phyloP scores from a whole-genome alignment of 2,888 invertebrate genomes.

The Cistogaster globosa region DNA sequence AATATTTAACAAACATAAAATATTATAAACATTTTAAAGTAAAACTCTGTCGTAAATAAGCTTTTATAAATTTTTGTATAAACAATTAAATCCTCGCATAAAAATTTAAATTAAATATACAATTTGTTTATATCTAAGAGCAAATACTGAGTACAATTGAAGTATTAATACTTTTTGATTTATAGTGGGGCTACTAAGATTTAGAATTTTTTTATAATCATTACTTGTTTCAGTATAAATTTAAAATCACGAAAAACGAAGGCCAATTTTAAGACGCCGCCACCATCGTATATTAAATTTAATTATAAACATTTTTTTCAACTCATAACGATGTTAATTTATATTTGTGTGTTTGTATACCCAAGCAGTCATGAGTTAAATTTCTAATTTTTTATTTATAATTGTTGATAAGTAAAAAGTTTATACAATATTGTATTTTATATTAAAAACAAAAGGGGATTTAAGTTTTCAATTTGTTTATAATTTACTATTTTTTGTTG shows the following conservation, averaged over 20 bases:
- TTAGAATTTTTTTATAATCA: constrained; percentile 34
- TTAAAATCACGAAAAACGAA: constrained; percentile 23
- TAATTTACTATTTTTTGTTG: constrained; percentile 28
- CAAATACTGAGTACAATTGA: constrained; percentile 30
- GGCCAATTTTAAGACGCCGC: constrained; percentile 50
- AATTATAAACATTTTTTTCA: background rate
- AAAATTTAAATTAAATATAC: constrained; percentile 7
- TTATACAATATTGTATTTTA: constrained; percentile 27
- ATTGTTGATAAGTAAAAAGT: constrained; percentile 41
- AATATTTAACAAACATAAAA: background rate
- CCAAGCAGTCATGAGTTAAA: constrained; percentile 48
- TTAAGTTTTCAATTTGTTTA: constrained; percentile 63
- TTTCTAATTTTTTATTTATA: constrained; percentile 34
- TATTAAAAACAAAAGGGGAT: constrained; percentile 27
- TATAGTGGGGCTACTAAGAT: constrained; percentile 41
- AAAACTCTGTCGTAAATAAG: constrained; percentile 1
- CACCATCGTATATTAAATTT: constrained; percentile 28
- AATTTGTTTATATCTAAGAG: background rate
- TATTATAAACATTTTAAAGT: constrained; percentile 8
- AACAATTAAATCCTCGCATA: constrained; percentile 34
- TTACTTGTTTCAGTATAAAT: constrained; percentile 23
- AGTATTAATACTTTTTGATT: constrained; percentile 44
- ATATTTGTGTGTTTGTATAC: constrained; percentile 12
- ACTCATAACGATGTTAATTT: constrained; percentile 4
- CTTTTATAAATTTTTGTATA: constrained; percentile 17